Base-by-base conservation (phyloP, 92 coral and sea anemone species). In the Porites rus region DNA sequence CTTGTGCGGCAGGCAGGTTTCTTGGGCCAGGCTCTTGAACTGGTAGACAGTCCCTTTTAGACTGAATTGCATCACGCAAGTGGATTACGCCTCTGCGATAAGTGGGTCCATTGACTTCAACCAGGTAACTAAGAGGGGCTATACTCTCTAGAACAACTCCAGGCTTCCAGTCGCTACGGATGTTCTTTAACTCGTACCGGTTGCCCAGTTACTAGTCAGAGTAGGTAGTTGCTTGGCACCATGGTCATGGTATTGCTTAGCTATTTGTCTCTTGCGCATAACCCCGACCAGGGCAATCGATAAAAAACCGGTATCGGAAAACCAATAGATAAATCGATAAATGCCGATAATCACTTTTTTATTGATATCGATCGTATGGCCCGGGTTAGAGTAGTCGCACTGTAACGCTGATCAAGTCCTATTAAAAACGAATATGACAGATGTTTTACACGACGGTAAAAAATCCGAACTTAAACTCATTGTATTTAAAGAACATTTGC, bases 1-100 rank as follows among this genome's bases (percentile, higher is more conserved):
- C 43, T 31, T 31, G 6, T 31, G 43, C 43, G 43, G 6, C 43
- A 31, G 43, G 43, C 43, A 1, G 43, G 43, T 31, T 31, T 31
- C 5, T 31, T 31, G 43, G 43, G 6, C n/a, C 64, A 51, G 79
- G 19, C 24, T 51, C n/a, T 53, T 56, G 17, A 16, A 19, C 43
- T n/a, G 79, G 43, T 31, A 31, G 43, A 31, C 43, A 31, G 43
- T 31, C 43, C 6, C 3, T 1, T 31, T 31, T 31, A 31, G 86
- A 38, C 54, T 18, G 76, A 13, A 78, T 31, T 74, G 90, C 83
- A 18, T 75, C 82, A 31, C 90, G 69, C 77, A 80, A 38, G 53
- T 85, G 86, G n/a, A 79, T 86, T 67, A 84, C 70, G 69, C 86
- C 76, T 80, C 81, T 59, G 62, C 87, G 90, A 64, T 38, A 86